Evolutionary conservation across 2,113 vertebrate species (phyloP), one percentile per base, ranked within the genome.

Genomic region (Tiliqua scincoides): DNA sequence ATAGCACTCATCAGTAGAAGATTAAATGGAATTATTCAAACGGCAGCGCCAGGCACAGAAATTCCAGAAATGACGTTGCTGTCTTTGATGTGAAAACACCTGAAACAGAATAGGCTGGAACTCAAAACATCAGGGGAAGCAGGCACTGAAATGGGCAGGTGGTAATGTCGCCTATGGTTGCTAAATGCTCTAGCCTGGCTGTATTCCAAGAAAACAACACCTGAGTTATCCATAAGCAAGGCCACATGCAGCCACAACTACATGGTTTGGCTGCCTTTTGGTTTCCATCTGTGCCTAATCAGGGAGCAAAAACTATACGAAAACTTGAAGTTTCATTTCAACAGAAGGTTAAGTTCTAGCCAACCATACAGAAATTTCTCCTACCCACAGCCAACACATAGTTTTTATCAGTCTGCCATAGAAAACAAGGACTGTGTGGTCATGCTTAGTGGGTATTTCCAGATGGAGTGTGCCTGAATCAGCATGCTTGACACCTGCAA

Each of bases 11-110:
- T 54, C 83, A 94, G 92, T 87, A 32, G 91, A 79, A 95, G 93
- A 93, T 94, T 62, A 95, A 95, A 95, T 37, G 65, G 94, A 95
- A 95, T 95, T 95, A 94, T 95, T 95, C 71, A 94, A 91, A 92
- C 74, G 48, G 91, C n/a, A 86, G 90, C 86, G 91, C 84, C 88
- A 92, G 89, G 86, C 92, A 92, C 84, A 93, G 94, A 94, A 88
- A 95, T 93, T 25, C 94, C 82, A 0, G 81, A 65, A 90, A 71
- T 90, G 92, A 94, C 87, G 82, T 92, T 90, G 92, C 90, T 84
- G 84, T 10, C 93, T 95, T 93, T 94, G 94, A 94, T 94, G 91
- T 93, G 9, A 2, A 82, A 91, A 92, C 80, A 93, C 93, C 93
- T 93, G 94, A 91, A 95, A 89, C 0, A 1, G 81, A 83, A 85